These are phyloP conservation scores for Panonychus citri DNA, from an alignment of 1,140 invertebrate species.

Conservation along the genomic window DNA sequence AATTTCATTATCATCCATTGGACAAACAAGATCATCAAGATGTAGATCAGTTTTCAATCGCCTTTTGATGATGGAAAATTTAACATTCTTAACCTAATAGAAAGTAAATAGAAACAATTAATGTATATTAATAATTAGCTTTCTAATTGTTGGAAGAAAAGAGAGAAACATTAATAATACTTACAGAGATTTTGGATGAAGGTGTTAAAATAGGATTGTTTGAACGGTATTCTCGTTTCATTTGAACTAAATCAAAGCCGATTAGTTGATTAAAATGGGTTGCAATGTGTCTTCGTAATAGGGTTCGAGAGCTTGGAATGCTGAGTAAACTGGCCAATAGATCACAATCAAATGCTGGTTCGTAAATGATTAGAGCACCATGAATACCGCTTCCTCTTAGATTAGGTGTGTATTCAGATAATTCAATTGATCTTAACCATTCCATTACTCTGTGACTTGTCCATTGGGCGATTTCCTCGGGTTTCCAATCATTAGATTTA, in stretches of 20 bases:
- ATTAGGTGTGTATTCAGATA: constrained; percentile 92
- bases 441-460: constrained; percentile 82
- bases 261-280: constrained; percentile 72
- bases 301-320: constrained; percentile 77
- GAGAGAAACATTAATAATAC: background rate
- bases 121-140: too few species aligned
- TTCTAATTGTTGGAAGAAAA: too few species aligned
- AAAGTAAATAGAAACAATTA: too few species aligned
- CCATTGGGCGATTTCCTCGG: constrained; percentile 36
- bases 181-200: background rate
- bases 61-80: too few species aligned
- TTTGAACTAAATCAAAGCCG: constrained; percentile 63
- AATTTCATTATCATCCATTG: too few species aligned
- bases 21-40: too few species aligned
- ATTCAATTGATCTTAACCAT: constrained; percentile 83
- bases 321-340: constrained; percentile 73
- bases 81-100: too few species aligned
- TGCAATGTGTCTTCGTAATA: constrained; percentile 74
- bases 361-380: constrained; percentile 35
- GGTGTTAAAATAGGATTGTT: background rate
- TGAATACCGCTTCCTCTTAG: constrained; percentile 40
- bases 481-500: background rate
- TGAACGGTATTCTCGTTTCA: constrained; percentile 31
- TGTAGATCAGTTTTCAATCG: too few species aligned
- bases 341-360: constrained; percentile 79